A percentile compares a stretch with the other conserved stretches of the same genome.
Conservation (phyloP, 92 coral and sea anemone genomes). For the Anthopleura xanthogrammica region DNA sequence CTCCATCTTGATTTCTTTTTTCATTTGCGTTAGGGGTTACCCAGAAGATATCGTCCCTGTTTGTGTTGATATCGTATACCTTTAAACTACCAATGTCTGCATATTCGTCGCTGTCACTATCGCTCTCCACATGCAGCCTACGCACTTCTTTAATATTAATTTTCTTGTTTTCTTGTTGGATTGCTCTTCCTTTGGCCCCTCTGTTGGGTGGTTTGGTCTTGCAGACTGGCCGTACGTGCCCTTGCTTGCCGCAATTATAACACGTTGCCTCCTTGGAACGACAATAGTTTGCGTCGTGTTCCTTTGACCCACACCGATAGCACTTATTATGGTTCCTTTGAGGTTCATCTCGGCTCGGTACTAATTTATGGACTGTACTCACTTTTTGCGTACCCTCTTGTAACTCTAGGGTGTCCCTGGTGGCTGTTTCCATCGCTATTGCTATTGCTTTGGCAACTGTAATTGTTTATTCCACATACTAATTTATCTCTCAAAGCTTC, state of each 20-base stretch:
- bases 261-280: neutral
- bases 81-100: neutral
- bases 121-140: neutral
- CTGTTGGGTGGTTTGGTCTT: neutral
- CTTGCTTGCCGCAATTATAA: neutral
- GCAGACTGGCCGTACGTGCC: neutral
- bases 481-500: conserved; percentile 29
- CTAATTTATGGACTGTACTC: neutral
- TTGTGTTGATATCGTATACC: neutral
- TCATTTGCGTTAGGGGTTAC: neutral
- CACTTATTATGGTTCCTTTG: neutral
- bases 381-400: neutral
- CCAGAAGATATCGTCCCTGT: neutral
- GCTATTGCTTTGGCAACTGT: conserved; percentile 25
- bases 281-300: neutral
- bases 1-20: conserved; percentile 1
- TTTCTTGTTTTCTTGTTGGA: neutral
- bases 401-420: conserved; percentile 24
- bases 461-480: conserved; percentile 35
- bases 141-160: neutral
- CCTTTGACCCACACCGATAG: neutral
- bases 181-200: neutral
- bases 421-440: conserved; percentile 39
- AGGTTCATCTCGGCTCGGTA: neutral
- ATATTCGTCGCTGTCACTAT: neutral